A percentile compares a stretch with the other conserved stretches of the same genome.
Evolutionary conservation across 2,113 vertebrate genomes (phyloP).

Genomic region (Corythaixoides concolor): DNA sequence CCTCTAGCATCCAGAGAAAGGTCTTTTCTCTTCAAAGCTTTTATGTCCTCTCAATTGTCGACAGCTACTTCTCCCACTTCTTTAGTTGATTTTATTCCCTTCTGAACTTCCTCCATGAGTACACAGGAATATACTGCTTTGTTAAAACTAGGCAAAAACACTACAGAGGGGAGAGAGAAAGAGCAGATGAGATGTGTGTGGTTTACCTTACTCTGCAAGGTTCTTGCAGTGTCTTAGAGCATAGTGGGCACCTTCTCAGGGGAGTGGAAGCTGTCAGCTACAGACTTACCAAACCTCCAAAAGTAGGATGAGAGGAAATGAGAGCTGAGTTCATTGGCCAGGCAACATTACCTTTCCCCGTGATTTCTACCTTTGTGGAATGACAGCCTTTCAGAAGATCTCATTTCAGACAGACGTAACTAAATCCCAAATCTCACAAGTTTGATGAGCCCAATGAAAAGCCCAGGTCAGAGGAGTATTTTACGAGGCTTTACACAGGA

Average conservation of each 20-base stretch:
- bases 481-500: background rate
- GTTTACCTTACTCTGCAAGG: background rate
- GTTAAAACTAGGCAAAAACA: background rate
- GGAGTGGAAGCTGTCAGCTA: background rate
- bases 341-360: background rate
- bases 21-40: background rate
- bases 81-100: background rate
- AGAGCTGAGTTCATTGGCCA: background rate
- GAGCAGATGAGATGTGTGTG: background rate
- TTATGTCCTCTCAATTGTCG: background rate
- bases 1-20: background rate
- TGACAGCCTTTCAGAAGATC: background rate
- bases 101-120: background rate
- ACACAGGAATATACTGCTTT: background rate
- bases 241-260: background rate
- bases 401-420: background rate
- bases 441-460: background rate
- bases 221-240: background rate
- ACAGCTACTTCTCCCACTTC: background rate
- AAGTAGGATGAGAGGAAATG: background rate
- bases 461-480: background rate
- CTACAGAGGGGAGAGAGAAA: background rate
- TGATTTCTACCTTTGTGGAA: background rate
- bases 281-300: background rate
- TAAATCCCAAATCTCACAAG: background rate